Percentiles rank a stretch among this genome's conserved stretches.
These are phyloP conservation scores for Phortica variegata DNA, from an alignment of 1,140 invertebrate genomes.

Conservation along the genomic window DNA sequence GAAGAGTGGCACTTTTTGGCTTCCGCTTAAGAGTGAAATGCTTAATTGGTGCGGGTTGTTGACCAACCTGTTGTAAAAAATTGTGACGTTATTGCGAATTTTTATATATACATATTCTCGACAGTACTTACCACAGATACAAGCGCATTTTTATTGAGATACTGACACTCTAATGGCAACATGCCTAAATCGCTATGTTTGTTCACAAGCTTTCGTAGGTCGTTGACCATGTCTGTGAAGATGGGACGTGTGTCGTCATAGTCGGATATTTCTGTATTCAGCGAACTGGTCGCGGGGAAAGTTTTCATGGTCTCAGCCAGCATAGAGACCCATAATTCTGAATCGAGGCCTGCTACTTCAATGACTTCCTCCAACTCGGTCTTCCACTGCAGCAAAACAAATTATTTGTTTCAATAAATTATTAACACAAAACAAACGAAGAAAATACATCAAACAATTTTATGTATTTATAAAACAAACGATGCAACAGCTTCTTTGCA, in stretches of 20 bases:
- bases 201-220: constrained; percentile 80
- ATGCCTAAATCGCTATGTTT: constrained; percentile 85
- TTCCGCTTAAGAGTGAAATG: constrained; percentile 94
- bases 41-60: constrained; percentile 70
- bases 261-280: constrained; percentile 82
- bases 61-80: constrained; percentile 59
- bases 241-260: constrained; percentile 85
- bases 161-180: constrained; percentile 93
- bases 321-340: constrained; percentile 96
- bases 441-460: too few relatives aligned
- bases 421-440: too few relatives aligned
- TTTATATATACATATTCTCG: not conserved
- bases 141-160: constrained; percentile 91
- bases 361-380: constrained; percentile 91
- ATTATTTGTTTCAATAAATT: not conserved
- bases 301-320: constrained; percentile 93
- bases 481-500: too few relatives aligned
- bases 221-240: constrained; percentile 86
- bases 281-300: constrained; percentile 81
- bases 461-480: too few relatives aligned
- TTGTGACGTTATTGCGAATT: not conserved
- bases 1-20: constrained; percentile 88
- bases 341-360: constrained; percentile 85
- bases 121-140: constrained; percentile 74
- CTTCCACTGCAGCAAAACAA: constrained; percentile 72